A percentile compares a stretch with the other conserved stretches of the same genome.
Evolutionary conservation across 2,113 vertebrate species (phyloP).

Genomic region (Centrocercus urophasianus): DNA sequence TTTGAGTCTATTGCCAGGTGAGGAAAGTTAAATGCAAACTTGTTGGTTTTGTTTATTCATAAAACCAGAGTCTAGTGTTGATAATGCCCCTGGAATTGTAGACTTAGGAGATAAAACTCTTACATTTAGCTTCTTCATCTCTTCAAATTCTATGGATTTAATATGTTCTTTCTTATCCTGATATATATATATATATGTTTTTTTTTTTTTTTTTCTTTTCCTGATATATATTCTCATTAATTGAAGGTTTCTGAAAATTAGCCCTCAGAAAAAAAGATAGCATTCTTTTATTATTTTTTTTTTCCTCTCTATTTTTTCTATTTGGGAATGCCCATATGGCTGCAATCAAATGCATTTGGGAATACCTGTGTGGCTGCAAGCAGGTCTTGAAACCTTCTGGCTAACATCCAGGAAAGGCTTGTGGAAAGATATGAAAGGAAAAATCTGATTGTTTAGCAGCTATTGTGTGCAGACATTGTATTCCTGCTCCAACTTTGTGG

Average conservation of each 20-base stretch:
- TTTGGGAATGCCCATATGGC: no score
- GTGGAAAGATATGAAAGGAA: neutral
- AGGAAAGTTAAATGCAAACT: neutral
- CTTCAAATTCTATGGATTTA: neutral
- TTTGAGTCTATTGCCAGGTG: neutral
- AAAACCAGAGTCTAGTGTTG: neutral
- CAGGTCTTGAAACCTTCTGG: neutral
- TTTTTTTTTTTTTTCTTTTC: no score
- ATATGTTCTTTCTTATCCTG: neutral
- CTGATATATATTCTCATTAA: neutral
- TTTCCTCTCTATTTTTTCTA: neutral
- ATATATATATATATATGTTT: accelerated
- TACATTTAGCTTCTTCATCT: neutral
- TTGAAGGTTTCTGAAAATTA: neutral
- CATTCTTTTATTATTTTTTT: no score
- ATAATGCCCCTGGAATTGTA: neutral
- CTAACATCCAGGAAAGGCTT: neutral
- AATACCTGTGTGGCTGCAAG: neutral
- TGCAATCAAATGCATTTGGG: neutral
- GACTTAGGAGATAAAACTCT: neutral
- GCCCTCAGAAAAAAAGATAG: neutral
- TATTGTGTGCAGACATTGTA: neutral
- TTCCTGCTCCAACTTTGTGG: neutral
- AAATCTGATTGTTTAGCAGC: neutral
- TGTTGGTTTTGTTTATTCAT: neutral